Percentiles rank a stretch among this genome's conserved stretches.
These are phyloP conservation scores for Pyrrhosoma nymphula DNA, from an alignment of 2,888 invertebrate species.

Conservation along the genomic window DNA sequence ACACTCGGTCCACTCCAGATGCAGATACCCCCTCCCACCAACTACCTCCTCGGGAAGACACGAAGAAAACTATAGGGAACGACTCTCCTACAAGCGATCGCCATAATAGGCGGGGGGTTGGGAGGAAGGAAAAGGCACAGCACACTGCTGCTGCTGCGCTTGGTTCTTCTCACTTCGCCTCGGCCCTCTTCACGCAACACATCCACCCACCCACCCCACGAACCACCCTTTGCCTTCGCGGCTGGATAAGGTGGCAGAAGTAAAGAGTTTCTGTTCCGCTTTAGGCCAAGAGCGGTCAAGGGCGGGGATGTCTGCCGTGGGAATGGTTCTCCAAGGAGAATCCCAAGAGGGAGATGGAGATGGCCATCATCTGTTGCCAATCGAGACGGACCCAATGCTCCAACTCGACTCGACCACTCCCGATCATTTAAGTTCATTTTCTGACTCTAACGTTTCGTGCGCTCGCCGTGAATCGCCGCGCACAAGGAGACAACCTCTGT, in stretches of 20 bases:
- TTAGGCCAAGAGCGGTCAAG: background rate
- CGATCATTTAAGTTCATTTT: background rate
- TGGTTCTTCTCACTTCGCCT: constrained; percentile 19
- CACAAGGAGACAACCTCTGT: no score
- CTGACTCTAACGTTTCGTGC: background rate
- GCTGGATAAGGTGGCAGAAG: background rate
- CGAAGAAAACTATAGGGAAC: background rate
- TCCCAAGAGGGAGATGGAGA: background rate
- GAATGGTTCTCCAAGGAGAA: background rate
- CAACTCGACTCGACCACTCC: background rate
- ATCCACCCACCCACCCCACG: background rate
- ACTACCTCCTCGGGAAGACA: background rate
- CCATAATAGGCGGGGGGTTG: background rate
- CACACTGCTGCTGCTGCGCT: background rate
- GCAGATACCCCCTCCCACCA: background rate
- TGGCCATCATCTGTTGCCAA: background rate
- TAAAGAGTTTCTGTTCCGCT: background rate
- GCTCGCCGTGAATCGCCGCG: background rate
- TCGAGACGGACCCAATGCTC: background rate
- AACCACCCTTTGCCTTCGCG: background rate
- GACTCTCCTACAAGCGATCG: background rate
- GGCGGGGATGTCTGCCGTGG: background rate
- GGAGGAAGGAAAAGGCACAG: background rate
- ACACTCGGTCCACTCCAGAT: constrained; percentile 45
- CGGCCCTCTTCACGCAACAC: background rate